These are phyloP conservation scores for Trichopria drosophilae DNA, from an alignment of 2,888 invertebrate species.

Conservation along the genomic window DNA sequence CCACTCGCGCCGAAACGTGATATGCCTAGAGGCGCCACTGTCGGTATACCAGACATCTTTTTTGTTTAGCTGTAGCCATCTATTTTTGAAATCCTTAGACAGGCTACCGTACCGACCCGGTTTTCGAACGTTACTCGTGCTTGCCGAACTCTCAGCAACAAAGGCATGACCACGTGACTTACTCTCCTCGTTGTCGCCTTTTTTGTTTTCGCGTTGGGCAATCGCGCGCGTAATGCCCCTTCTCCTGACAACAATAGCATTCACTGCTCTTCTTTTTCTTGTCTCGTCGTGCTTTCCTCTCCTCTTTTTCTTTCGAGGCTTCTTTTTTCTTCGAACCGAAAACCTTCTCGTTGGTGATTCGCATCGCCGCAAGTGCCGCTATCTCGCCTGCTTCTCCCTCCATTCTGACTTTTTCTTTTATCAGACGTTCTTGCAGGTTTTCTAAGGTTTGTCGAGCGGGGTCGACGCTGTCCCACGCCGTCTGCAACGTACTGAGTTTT, in stretches of 20 bases:
- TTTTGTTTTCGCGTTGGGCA: conserved; percentile 6
- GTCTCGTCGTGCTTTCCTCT: conserved; percentile 1
- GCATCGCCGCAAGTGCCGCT: not conserved
- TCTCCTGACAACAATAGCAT: conserved; percentile 30
- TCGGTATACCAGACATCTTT: conserved; percentile 35
- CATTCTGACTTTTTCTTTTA: conserved; percentile 25
- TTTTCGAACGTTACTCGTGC: not conserved
- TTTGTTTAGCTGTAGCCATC: conserved; percentile 13
- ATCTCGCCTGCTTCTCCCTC: conserved; percentile 3
- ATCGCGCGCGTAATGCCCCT: conserved; percentile 26
- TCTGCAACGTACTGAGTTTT: conserved; percentile 6
- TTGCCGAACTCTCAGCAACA: not conserved
- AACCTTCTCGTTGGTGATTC: not conserved
- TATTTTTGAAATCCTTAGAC: not conserved
- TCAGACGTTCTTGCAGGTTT: conserved; percentile 29
- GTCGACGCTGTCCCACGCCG: conserved; percentile 19
- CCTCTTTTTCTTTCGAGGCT: not conserved
- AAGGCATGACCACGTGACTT: conserved; percentile 7
- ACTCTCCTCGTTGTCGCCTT: not conserved
- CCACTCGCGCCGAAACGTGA: conserved; percentile 34
- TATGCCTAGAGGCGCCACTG: conserved; percentile 36
- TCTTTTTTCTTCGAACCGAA: not conserved
- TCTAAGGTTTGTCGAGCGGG: conserved; percentile 19
- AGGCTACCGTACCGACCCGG: not conserved
- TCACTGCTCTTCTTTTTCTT: conserved; percentile 6